Evolutionary conservation across 2,797 vertebrate species (phyloP), one percentile per base, ranked within the genome.

Genomic region (Myiotriccus ornatus): DNA sequence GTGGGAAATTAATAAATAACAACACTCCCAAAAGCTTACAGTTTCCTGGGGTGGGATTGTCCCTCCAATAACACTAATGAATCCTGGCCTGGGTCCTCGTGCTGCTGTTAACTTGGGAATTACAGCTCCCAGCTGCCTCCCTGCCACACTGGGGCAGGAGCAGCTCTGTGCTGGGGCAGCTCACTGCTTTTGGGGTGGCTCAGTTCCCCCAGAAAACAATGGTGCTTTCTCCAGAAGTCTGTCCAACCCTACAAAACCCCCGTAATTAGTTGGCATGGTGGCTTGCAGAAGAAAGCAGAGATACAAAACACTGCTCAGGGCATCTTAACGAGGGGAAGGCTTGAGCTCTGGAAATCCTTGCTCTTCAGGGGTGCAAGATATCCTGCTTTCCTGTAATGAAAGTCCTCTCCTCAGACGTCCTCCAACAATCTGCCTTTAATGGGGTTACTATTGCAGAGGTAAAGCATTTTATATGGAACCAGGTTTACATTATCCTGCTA

Each of bases 401-500:
- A 97, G 95, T 64, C 69, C 94, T 96, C 80, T 30, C 89, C 97
- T 96, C 93, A 90, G 84, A 81, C 30, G 83, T 96, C 96, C 91
- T 97, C 83, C 83, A 93, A 95, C 97, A 96, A 97, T 97, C 97
- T 97, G 97, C 96, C 97, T 97, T 95, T 98, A 97, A 98, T 97
- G 96, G 97, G 96, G 97, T 98, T 97, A 97, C 97, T 77, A 97
- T 97, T 96, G 96, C 97, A 96, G 92, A 95, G 96, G 96, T 97
- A 98, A 98, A 98, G 97, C 97, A 96, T 97, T 98, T 98, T 98
- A 98, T 97, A 98, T 94, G 98, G 97, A 98, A 98, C 97, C 97
- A 96, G 96, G 97, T 98, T 98, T 98, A 98, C 96, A 97, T 98
- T 98, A 98, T 98, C 97, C 97, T 88, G 95, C 98, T 97, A 97